Base-by-base conservation (phyloP, 2,888 invertebrate species). In the Troides aeacus region DNA sequence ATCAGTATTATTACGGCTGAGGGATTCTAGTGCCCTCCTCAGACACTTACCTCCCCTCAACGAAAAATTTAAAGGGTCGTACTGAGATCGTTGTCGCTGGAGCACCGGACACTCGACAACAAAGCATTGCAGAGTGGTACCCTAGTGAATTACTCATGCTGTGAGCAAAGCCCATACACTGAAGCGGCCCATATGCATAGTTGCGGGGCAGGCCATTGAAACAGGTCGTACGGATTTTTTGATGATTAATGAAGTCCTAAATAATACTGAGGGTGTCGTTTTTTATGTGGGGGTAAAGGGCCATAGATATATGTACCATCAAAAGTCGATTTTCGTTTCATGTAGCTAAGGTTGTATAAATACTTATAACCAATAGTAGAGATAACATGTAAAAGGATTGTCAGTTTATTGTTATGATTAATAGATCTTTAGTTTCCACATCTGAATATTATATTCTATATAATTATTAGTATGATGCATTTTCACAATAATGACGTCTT, bases 81-180 rank as follows among this genome's bases (percentile, higher is more conserved):
- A 71, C 66, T 72, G 75, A 74, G 72, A 73, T 75, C 79, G 78
- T 85, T 86, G 85, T 85, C 78, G 77, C 79, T 75, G 78, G 75
- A 79, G 78, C 68, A 69, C 73, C 79, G 81, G 76, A 78, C 66
- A 76, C 74, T 78, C 73, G 65, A 71, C 74, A 75, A 83, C 81
- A 82, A 84, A 79, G 78, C 71, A 64, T 71, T 74, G 64, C 70
- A 68, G 70, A 72, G 66, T 72, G 65, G 61, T 46, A 71, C 75
- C 74, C 78, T 79, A 75, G 73, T 74, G 76, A 74, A 78, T 77
- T 76, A 79, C 72, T 73, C 76, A 75, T 73, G 76, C 75, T 75
- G 74, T 72, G 74, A 74, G 74, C 73, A 74, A 74, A 75, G 72
- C 59, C 72, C 71, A 70, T 74, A 68, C 70, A 75, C 67, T 18